These are phyloP conservation scores for Nixonia krombeini DNA, from an alignment of 1,140 invertebrate species.

Conservation along the genomic window DNA sequence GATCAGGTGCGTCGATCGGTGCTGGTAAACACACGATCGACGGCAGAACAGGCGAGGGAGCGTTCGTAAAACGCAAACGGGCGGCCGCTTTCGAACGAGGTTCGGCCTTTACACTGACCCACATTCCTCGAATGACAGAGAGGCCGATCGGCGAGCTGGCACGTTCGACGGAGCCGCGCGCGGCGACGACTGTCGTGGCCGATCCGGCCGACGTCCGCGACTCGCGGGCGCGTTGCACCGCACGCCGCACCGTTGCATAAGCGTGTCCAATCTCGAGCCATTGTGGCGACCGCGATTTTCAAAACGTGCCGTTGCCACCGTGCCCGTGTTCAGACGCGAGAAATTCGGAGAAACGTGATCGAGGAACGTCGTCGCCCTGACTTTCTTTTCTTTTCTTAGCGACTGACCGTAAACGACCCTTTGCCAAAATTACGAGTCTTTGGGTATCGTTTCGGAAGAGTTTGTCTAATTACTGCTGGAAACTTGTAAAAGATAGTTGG, in stretches of 20 bases:
- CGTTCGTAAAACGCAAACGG: conserved; percentile 28
- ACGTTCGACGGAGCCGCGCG: too few species aligned
- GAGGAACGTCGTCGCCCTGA: conserved; percentile 22
- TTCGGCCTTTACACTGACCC: conserved; percentile 70
- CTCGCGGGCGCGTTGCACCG: neutral
- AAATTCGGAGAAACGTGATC: conserved; percentile 40
- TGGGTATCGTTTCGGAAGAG: too few species aligned
- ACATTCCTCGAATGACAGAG: conserved; percentile 56
- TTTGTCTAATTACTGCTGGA: too few species aligned
- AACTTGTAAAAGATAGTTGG: too few species aligned
- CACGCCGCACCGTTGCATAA: conserved; percentile 27
- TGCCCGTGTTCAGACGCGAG: conserved; percentile 15
- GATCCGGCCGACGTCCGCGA: neutral
- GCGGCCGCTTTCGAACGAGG: conserved; percentile 57
- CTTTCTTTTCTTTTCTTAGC: conserved; percentile 23
- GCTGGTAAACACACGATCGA: too few species aligned
- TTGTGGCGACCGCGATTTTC: conserved; percentile 8
- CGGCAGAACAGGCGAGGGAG: too few species aligned
- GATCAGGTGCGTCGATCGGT: too few species aligned
- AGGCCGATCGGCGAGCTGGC: conserved; percentile 8
- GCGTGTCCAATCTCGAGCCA: conserved; percentile 11
- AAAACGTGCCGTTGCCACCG: conserved; percentile 10
- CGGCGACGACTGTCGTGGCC: too few species aligned
- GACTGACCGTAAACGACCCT: too few species aligned
- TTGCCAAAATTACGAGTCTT: too few species aligned